These are phyloP conservation scores for Microcebus lehilahytsara DNA, from an alignment of 2,113 vertebrate species.

Conservation along the genomic window DNA sequence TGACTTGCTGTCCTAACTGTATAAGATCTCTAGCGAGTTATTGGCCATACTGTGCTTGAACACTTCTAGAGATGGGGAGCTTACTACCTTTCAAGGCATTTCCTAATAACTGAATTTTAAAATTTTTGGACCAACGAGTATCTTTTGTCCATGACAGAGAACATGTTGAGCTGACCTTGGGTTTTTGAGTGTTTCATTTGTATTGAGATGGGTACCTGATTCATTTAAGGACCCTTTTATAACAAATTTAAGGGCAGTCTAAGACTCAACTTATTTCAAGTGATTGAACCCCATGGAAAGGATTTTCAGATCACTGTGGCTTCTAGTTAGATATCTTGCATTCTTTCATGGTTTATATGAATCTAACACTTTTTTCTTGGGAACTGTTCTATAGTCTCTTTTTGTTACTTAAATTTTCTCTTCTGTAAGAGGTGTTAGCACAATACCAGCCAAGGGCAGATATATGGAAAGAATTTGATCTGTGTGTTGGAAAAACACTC, in stretches of 20 bases:
- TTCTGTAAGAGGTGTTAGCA: slow-evolving; percentile 17
- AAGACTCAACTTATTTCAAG: background rate
- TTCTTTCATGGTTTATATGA: slow-evolving; percentile 32
- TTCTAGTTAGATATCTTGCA: background rate
- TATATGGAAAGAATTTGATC: slow-evolving; percentile 33
- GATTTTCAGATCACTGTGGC: background rate
- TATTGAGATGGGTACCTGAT: background rate
- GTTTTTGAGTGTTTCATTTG: background rate
- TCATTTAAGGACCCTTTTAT: background rate
- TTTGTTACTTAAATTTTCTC: slow-evolving; percentile 26
- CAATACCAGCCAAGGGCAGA: background rate
- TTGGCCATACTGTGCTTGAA: background rate
- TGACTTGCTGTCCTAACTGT: background rate
- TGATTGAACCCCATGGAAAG: background rate
- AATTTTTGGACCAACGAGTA: background rate
- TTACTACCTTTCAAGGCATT: background rate
- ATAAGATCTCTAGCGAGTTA: background rate
- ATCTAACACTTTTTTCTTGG: slow-evolving; percentile 14
- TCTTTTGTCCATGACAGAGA: background rate
- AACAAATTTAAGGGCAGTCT: background rate
- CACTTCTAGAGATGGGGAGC: background rate
- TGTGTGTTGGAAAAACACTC: slow-evolving; percentile 26
- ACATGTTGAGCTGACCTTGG: background rate
- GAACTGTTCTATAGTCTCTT: slow-evolving; percentile 23
- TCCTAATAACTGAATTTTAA: background rate